phyloP scores from a whole-genome alignment of 2,113 vertebrate genomes.

The Poecilia latipinna region DNA sequence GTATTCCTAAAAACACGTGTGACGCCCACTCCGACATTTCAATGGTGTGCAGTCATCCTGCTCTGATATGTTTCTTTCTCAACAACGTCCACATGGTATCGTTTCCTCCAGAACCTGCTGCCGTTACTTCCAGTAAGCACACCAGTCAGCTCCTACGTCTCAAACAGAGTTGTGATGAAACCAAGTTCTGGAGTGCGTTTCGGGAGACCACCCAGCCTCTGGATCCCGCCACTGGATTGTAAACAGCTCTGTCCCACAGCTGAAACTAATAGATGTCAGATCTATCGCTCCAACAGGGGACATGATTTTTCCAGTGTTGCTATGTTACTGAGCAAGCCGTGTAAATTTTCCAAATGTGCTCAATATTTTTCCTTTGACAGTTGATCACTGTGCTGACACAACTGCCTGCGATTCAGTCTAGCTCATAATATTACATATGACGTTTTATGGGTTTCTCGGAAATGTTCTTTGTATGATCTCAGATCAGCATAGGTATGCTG shows the following conservation, averaged over 20 bases:
- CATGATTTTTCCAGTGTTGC: constrained; percentile 37
- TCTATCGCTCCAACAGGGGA: constrained; percentile 60
- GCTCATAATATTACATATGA: constrained; percentile 8
- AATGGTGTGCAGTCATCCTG: constrained; percentile 41
- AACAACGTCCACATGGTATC: constrained; percentile 60
- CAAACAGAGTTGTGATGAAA: constrained; percentile 62
- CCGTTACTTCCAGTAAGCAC: constrained; percentile 71
- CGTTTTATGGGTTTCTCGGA: constrained; percentile 28
- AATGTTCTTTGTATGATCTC: constrained; percentile 4
- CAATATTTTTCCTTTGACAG: constrained; percentile 31
- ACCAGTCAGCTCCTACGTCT: constrained; percentile 53
- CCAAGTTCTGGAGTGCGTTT: constrained; percentile 38
- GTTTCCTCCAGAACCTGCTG: constrained; percentile 53
- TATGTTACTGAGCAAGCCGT: constrained; percentile 21
- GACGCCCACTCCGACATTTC: constrained; percentile 54
- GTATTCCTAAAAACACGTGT: constrained; percentile 44
- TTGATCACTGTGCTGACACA: constrained; percentile 33
- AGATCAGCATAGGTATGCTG: neutral
- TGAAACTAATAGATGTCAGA: constrained; percentile 76
- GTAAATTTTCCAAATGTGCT: constrained; percentile 36
- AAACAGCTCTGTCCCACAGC: constrained; percentile 69
- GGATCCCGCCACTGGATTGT: constrained; percentile 65
- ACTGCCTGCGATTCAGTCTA: constrained; percentile 12
- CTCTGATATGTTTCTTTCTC: constrained; percentile 54
- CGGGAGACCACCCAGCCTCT: constrained; percentile 74